Percentiles rank a stretch among this genome's conserved stretches.
These are phyloP conservation scores for Caenorhabditis tropicalis DNA, from an alignment of 1,140 invertebrate genomes.

Conservation along the genomic window DNA sequence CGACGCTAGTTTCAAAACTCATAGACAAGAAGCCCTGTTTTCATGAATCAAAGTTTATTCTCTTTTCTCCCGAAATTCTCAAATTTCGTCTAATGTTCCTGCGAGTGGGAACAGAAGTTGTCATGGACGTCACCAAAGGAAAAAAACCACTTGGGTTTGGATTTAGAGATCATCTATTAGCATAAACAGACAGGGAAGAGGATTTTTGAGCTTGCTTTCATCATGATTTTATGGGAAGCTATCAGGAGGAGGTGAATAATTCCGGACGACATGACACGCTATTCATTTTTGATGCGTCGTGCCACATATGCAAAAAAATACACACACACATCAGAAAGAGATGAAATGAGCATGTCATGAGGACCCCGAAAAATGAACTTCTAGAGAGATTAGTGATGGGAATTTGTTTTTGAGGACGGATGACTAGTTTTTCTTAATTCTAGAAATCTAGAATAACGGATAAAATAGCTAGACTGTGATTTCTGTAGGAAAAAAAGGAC, in stretches of 20 bases:
- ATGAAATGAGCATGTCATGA: slow-evolving; percentile 12
- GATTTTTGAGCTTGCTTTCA: not conserved
- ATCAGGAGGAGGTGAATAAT: slow-evolving; percentile 28
- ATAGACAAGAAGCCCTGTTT: not conserved
- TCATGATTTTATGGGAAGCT: slow-evolving; percentile 21
- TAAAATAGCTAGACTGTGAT: too few relatives aligned
- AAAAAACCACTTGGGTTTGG: not conserved
- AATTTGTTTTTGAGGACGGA: too few relatives aligned
- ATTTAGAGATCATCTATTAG: not conserved
- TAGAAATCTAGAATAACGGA: too few relatives aligned
- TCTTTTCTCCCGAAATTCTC: not conserved
- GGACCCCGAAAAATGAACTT: not conserved
- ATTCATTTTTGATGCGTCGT: slow-evolving; percentile 29
- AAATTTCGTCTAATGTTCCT: slow-evolving; percentile 5
- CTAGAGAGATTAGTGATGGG: too few relatives aligned
- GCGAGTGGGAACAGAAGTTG: not conserved
- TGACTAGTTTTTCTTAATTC: too few relatives aligned
- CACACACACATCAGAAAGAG: not conserved
- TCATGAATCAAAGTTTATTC: slow-evolving; percentile 13
- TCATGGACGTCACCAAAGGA: not conserved
- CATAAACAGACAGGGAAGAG: slow-evolving; percentile 2
- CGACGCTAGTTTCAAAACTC: not conserved
- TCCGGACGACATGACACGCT: slow-evolving; percentile 9
- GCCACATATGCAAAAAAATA: not conserved
- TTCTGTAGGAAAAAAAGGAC: too few relatives aligned